Base-by-base conservation (phyloP, 2,113 vertebrate species). In the Paratilapia polleni region DNA sequence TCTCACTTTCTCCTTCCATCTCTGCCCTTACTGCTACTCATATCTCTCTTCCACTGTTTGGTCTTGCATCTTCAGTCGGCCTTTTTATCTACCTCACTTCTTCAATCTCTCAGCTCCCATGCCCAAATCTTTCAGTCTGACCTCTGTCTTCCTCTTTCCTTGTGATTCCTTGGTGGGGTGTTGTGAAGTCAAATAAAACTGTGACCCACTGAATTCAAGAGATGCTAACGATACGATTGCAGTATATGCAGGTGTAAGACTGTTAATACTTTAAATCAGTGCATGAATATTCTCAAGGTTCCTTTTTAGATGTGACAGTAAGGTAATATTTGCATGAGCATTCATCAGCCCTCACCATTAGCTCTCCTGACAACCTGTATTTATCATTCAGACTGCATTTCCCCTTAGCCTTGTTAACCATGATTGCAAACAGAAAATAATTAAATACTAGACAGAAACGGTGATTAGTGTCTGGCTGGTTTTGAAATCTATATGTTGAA, bases 381-480 rank as follows among this genome's bases (percentile, higher is more conserved):
- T 85, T 82, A 81, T 82, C 28, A 83, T 70, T 26, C 43, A 74
- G 14, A 58, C 80, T 66, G 83, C 82, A 61, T 82, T 87, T 87
- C 66, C 58, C 47, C 49, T 8, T 36, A 64, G 62, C 10, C 62
- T 68, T 66, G 58, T 88, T 80, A 78, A 43, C 14, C 22, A 3
- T 62, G 28, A 77, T 81, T 81, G 54, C 43, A 80, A 58, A 80
- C 20, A 19, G 66, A 68, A 66, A 22, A 19, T 47, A 1, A 90
- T 83, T 76, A 17, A 81, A 82, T 13, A 9, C 31, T 36, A 31
- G 8, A 81, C 41, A 36, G 61, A 49, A 78, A 87, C 3, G 0
- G 43, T 6, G 43, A 84, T 84, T 79, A 74, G 14, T 78, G 57
- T 77, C 81, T 12, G 14, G 22, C 4, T 81, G 31, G 31, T 56